A percentile compares a stretch with the other conserved stretches of the same genome.
phyloP scores from a whole-genome alignment of 2,888 invertebrate species.

The Rhopalosiphum nymphaeae region DNA sequence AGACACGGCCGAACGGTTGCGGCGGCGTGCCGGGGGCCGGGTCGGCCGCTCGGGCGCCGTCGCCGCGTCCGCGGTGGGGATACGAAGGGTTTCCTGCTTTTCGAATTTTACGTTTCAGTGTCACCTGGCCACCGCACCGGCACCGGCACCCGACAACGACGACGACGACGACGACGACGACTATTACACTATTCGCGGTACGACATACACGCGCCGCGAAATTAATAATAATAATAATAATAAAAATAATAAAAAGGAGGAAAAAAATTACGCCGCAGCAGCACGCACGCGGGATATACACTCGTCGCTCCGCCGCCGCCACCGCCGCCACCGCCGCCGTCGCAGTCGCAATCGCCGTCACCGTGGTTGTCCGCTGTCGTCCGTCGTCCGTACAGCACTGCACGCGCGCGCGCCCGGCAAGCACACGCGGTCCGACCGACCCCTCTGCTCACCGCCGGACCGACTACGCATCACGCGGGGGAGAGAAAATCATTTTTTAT shows the following conservation, averaged over 20 bases:
- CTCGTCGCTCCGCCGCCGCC: not conserved
- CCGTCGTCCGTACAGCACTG: slow-evolving; percentile 36
- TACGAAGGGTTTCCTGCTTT: slow-evolving; percentile 65
- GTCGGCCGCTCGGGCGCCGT: slow-evolving; percentile 62
- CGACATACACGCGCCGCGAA: slow-evolving; percentile 38
- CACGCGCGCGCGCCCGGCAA: slow-evolving; percentile 25
- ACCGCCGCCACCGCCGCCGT: not conserved
- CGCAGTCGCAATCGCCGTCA: not conserved
- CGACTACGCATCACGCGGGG: slow-evolving; percentile 11
- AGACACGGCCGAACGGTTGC: slow-evolving; percentile 44
- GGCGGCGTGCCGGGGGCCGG: slow-evolving; percentile 36
- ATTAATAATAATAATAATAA: slow-evolving; percentile 2
- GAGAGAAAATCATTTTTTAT: not conserved
- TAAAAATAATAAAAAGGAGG: slow-evolving; percentile 16
- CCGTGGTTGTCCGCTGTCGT: slow-evolving; percentile 37
- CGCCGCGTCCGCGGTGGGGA: slow-evolving; percentile 62
- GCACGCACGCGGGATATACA: slow-evolving; percentile 19
- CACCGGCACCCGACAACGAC: slow-evolving; percentile 59
- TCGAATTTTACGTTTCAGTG: slow-evolving; percentile 65
- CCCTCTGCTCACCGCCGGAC: not conserved
- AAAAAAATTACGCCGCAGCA: slow-evolving; percentile 20
- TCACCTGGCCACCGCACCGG: slow-evolving; percentile 65
- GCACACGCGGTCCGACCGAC: slow-evolving; percentile 11
- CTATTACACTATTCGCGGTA: not conserved
- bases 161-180: slow-evolving; percentile 17